Evolutionary conservation across 1,140 invertebrate species (phyloP).

Genomic region (Hylaeus volcanicus): DNA sequence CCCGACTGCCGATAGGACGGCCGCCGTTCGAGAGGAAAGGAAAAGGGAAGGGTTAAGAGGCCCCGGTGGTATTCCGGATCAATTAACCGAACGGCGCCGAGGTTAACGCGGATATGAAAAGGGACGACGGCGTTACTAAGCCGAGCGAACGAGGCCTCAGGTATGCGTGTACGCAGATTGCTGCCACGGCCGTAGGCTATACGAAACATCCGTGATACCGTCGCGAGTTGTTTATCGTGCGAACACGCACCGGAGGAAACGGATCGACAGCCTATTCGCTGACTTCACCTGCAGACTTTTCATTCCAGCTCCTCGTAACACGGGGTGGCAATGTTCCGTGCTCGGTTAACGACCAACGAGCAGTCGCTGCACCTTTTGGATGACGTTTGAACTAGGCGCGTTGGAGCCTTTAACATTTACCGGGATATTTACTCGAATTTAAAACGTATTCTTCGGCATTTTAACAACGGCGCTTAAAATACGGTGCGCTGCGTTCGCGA

Average conservation of each 20-base stretch:
- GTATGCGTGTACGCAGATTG: conserved; percentile 57
- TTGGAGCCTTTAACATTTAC: too few species aligned
- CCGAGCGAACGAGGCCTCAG: conserved; percentile 52
- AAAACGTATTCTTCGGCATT: too few species aligned
- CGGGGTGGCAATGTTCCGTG: neutral
- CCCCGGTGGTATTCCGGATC: conserved; percentile 67
- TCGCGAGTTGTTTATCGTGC: conserved; percentile 55
- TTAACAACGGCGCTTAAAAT: too few species aligned
- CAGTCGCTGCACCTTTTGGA: too few species aligned
- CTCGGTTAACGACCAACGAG: too few species aligned
- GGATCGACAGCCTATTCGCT: conserved; percentile 32
- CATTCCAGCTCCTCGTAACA: neutral
- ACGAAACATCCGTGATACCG: conserved; percentile 46
- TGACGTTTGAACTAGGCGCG: too few species aligned
- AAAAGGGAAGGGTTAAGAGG: conserved; percentile 17
- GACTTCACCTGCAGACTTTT: neutral
- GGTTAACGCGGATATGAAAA: conserved; percentile 69
- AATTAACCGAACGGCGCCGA: conserved; percentile 66
- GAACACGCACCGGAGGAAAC: conserved; percentile 51
- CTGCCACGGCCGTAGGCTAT: conserved; percentile 32
- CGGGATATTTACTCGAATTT: too few species aligned
- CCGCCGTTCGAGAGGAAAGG: too few species aligned
- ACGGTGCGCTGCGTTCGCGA: too few species aligned
- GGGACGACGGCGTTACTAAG: conserved; percentile 62
- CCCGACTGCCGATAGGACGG: conserved; percentile 12